A percentile compares a stretch with the other conserved stretches of the same genome.
Conservation (phyloP, 1,140 invertebrate species). For the Ptiloglossa arizonensis region DNA sequence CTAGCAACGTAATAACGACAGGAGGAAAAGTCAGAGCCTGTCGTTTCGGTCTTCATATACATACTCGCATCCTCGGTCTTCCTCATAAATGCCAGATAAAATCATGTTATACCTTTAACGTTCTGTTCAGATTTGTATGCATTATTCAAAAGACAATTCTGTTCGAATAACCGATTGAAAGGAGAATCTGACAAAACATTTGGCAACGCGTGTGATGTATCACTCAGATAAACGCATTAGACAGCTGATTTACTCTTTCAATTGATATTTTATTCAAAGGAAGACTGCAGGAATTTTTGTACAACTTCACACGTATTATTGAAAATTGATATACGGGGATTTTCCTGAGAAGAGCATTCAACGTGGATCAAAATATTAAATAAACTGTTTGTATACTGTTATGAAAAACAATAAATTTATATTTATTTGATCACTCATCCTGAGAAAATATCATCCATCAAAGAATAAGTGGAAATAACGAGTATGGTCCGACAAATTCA, state of each 20-base stretch:
- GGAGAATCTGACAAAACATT: constrained; percentile 61
- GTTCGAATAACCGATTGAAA: constrained; percentile 73
- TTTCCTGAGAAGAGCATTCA: no score
- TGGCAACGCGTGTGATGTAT: constrained; percentile 30
- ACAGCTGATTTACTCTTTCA: neutral
- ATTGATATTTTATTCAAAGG: neutral
- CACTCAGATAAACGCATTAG: constrained; percentile 45
- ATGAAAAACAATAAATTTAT: no score
- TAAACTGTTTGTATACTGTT: no score
- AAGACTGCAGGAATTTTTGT: neutral
- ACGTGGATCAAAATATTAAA: no score
- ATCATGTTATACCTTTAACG: constrained; percentile 73
- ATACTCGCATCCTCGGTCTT: constrained; percentile 65
- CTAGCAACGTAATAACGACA: constrained; percentile 65
- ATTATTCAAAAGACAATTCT: constrained; percentile 80
- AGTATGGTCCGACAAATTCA: no score
- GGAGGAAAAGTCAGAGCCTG: constrained; percentile 61
- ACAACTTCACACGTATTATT: neutral
- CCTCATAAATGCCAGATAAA: constrained; percentile 78
- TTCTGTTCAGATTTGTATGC: constrained; percentile 65
- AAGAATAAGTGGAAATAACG: no score
- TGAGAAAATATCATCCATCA: no score
- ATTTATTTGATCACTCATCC: no score
- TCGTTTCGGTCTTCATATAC: constrained; percentile 63
- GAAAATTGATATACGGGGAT: no score